These are phyloP conservation scores for Diadema setosum DNA, from an alignment of 35 echinoderm and acorn worm species.

Conservation along the genomic window DNA sequence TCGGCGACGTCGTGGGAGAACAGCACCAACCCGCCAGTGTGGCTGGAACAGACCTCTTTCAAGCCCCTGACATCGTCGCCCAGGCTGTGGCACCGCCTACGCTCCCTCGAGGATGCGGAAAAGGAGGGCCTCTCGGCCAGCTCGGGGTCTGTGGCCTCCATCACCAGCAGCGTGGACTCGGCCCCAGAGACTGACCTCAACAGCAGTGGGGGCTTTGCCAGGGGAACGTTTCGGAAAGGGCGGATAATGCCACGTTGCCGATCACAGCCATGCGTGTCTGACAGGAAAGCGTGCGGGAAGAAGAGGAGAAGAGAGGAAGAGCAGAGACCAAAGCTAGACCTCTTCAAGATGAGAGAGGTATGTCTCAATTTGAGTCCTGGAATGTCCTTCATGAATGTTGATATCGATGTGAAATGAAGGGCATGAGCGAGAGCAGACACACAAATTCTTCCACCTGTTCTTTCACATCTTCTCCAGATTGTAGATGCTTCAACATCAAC, in stretches of 20 bases:
- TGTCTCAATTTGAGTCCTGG: no score
- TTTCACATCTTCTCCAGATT: no score
- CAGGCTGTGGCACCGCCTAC: conserved; percentile 23
- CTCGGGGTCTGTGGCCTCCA: conserved; percentile 75
- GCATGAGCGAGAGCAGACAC: no score
- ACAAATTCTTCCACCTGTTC: no score
- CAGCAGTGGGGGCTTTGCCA: conserved; percentile 1
- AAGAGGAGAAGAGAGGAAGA: conserved; percentile 86
- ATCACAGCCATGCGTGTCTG: conserved; percentile 85
- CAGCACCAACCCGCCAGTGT: conserved; percentile 49
- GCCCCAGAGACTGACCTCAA: conserved; percentile 43
- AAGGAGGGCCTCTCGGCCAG: conserved; percentile 77
- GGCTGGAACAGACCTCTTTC: conserved; percentile 70
- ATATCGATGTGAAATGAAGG: no score
- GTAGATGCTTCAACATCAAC: no score
- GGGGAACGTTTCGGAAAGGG: conserved; percentile 18
- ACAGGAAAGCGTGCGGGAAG: conserved; percentile 64
- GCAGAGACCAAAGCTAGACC: conserved; percentile 83
- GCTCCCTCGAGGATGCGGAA: conserved; percentile 36
- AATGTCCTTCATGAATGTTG: no score
- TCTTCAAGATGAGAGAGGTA: conserved; percentile 98
- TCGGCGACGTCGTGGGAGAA: conserved; percentile 88
- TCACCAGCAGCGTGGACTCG: conserved; percentile 47
- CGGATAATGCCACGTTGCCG: conserved; percentile 63
- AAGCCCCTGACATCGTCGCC: conserved; percentile 60